Evolutionary conservation across 2,888 invertebrate genomes (phyloP), one percentile per base, ranked within the genome.

Genomic region (Coecobrya sp.): DNA sequence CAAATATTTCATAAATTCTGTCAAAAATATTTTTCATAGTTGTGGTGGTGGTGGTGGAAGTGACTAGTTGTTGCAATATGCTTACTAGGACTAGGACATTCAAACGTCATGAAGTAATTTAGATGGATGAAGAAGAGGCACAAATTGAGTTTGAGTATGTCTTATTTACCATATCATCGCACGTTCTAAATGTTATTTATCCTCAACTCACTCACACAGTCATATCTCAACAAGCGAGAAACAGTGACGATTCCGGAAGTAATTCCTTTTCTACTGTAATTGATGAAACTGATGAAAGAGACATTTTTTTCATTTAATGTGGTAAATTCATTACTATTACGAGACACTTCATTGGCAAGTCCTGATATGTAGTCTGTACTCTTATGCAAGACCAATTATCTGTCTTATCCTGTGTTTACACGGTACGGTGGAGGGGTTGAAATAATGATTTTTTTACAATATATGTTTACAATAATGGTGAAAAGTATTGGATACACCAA

Each of bases 171-270:
- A 86, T 86, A 86, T 70, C 86, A 86, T 86, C 52, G 30, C 7
- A 70, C 27, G 45, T 73, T 4, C 30, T 30, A 25, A 1, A 30
- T 82, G 0, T 22, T 30, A 5, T 55, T 1, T 59, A 49, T 49
- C 36, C 7, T 36, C 7, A 4, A 7, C 36, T 36, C 36, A 36
- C 7, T 36, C 36, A 45, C 16, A n/a, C 55, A 65, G 65, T 27
- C 42, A 22, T 81, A 25, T 36, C 36, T 36, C 8, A 10, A 11
- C 55, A 65, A 42, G 62, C 42, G 36, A 84, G 70, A 90, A 79
- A 84, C 68, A 52, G 16, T 87, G 87, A 86, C 79, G 85, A 84
- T 88, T 92, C 92, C 92, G 92, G 92, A 92, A 92, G 92, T 92
- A 87, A 91, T 91, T 91, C 59, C 30, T 88, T 86, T 87, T 70